Percentiles rank a stretch among this genome's conserved stretches.
Evolutionary conservation across 2,888 invertebrate genomes (phyloP).

Genomic region (Tetrapedia diversipes): DNA sequence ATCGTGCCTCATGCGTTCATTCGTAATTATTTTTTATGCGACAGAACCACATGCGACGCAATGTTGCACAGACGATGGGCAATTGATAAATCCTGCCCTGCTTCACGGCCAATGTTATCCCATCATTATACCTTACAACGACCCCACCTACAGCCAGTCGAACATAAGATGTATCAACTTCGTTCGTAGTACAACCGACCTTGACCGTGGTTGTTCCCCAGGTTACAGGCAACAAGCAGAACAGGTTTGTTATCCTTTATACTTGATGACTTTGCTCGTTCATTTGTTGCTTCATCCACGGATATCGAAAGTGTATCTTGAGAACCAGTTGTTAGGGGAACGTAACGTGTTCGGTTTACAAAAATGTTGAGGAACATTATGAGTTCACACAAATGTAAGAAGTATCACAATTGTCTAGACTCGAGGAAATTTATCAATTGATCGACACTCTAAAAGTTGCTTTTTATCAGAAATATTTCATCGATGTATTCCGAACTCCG

Average conservation of each 20-base stretch:
- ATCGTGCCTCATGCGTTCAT: too few relatives aligned
- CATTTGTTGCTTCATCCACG: constrained; percentile 20
- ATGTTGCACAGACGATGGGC: constrained; percentile 87
- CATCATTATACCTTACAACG: constrained; percentile 81
- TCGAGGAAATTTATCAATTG: neutral
- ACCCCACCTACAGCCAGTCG: constrained; percentile 83
- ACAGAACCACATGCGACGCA: constrained; percentile 85
- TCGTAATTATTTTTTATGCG: constrained; percentile 17
- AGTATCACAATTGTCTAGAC: neutral
- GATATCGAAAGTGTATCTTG: neutral
- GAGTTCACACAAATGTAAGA: neutral
- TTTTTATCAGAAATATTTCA: neutral
- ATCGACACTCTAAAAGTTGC: neutral
- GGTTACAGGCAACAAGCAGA: constrained; percentile 86
- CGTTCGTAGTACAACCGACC: constrained; percentile 88
- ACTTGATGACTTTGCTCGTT: constrained; percentile 9
- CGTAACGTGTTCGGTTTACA: neutral
- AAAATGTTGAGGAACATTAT: neutral
- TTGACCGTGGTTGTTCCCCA: constrained; percentile 85
- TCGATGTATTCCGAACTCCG: too few relatives aligned
- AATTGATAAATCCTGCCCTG: constrained; percentile 79
- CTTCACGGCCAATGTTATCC: constrained; percentile 77
- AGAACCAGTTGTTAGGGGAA: neutral
- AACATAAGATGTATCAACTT: constrained; percentile 89
- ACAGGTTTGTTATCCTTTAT: constrained; percentile 84